A percentile compares a stretch with the other conserved stretches of the same genome.
Evolutionary conservation across 2,888 invertebrate genomes (phyloP).

Genomic region (Ptychoptera albimana): DNA sequence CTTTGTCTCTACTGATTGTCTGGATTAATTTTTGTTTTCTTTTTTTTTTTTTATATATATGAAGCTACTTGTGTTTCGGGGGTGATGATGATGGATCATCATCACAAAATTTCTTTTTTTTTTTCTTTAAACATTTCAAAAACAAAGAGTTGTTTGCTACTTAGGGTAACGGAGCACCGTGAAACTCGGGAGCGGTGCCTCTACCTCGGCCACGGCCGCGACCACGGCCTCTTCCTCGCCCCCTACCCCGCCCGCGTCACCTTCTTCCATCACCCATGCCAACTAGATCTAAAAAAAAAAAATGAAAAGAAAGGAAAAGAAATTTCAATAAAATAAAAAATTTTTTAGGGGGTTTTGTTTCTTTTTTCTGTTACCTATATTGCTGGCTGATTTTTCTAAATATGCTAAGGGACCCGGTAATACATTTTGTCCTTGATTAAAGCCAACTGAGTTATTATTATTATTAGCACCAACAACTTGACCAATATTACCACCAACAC

Average conservation of each 20-base stretch:
- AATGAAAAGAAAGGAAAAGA: not conserved
- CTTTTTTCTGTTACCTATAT: conserved; percentile 44
- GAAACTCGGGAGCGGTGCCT: conserved; percentile 14
- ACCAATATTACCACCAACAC: conserved; percentile 1
- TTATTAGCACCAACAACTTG: conserved; percentile 5
- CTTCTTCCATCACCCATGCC: conserved; percentile 68
- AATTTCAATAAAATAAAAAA: not conserved
- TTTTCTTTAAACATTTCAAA: too few species aligned
- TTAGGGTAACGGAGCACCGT: conserved; percentile 12
- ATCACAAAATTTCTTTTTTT: too few species aligned
- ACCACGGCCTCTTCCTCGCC: conserved; percentile 65
- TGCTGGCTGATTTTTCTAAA: conserved; percentile 79
- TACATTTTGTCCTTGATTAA: conserved; percentile 37
- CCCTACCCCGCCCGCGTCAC: conserved; percentile 81
- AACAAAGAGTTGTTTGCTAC: conserved; percentile 2
- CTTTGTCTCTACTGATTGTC: too few species aligned
- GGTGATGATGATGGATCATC: too few species aligned
- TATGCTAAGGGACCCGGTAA: conserved; percentile 74
- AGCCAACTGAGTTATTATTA: conserved; percentile 23
- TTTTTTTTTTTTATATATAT: too few species aligned
- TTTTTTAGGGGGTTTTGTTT: not conserved
- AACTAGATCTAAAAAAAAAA: conserved; percentile 33
- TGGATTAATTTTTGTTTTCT: too few species aligned
- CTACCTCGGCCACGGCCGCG: conserved; percentile 52
- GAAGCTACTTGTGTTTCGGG: too few species aligned